Evolutionary conservation across 2,113 vertebrate genomes (phyloP).

Genomic region (Hystrix cristata): DNA sequence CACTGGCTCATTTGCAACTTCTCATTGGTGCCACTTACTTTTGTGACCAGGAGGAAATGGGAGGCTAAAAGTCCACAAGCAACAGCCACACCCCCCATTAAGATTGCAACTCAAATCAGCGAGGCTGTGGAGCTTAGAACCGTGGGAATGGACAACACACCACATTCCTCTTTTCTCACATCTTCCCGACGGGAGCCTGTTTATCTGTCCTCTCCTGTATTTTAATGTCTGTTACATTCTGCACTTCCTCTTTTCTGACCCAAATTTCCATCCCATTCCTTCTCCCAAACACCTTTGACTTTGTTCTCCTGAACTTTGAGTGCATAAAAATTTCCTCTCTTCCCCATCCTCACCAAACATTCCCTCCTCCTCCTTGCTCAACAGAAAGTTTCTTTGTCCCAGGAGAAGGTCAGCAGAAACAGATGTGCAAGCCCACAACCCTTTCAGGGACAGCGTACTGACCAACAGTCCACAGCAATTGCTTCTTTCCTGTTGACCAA

Average conservation of each 20-base stretch:
- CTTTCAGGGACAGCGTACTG: not conserved
- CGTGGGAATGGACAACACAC: not conserved
- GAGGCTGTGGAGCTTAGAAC: not conserved
- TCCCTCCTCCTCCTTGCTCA: not conserved
- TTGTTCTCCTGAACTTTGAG: constrained; percentile 34
- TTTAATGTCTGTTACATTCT: not conserved
- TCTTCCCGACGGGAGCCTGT: not conserved
- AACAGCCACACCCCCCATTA: not conserved
- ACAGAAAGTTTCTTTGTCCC: not conserved
- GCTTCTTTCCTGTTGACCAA: not conserved
- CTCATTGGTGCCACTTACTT: not conserved
- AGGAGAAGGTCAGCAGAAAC: not conserved
- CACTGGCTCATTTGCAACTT: not conserved
- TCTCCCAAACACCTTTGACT: not conserved
- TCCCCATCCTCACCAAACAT: not conserved
- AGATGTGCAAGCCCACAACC: not conserved
- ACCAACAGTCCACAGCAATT: not conserved
- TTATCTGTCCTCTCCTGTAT: not conserved
- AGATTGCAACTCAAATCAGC: not conserved
- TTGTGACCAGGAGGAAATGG: not conserved
- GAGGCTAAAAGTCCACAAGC: not conserved
- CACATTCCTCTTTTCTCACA: not conserved
- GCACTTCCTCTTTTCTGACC: not conserved
- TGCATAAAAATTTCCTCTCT: not conserved
- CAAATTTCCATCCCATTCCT: not conserved